Evolutionary conservation across 2,888 invertebrate species (phyloP).

Genomic region (Epinotia nisella): DNA sequence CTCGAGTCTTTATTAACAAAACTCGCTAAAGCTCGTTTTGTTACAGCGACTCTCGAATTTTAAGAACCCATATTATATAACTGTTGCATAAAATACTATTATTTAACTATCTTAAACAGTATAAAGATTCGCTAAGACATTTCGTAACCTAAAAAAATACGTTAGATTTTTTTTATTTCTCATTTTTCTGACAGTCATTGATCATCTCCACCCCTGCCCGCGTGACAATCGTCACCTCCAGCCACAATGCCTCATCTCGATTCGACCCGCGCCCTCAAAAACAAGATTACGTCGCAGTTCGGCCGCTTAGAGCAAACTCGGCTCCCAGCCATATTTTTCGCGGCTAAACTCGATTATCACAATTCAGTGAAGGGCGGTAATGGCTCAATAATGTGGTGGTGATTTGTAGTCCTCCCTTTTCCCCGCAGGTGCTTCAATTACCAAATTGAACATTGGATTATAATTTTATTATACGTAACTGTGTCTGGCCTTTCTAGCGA

Average conservation of each 20-base stretch:
- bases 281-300: conserved; percentile 64
- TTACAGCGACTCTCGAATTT: too few species aligned
- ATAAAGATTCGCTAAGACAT: too few species aligned
- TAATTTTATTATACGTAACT: conserved; percentile 39
- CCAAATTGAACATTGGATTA: conserved; percentile 42
- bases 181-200: not conserved
- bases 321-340: conserved; percentile 55
- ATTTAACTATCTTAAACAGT: too few species aligned
- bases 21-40: too few species aligned
- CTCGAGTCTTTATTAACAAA: too few species aligned
- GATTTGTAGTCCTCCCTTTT: conserved; percentile 52
- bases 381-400: conserved; percentile 57
- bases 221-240: conserved; percentile 14
- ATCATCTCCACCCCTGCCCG: conserved; percentile 16
- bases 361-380: conserved; percentile 58
- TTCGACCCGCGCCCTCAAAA: conserved; percentile 50
- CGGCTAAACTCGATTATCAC: conserved; percentile 67
- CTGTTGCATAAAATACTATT: too few species aligned
- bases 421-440: conserved; percentile 45
- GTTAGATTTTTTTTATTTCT: not conserved
- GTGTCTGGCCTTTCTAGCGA: conserved; percentile 31
- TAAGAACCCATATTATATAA: too few species aligned
- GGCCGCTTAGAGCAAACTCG: conserved; percentile 46
- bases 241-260: conserved; percentile 32
- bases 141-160: not conserved